Percentiles rank a stretch among this genome's conserved stretches.
Conservation (phyloP, 2,797 vertebrate genomes). For the Leptodactylus fallax region DNA sequence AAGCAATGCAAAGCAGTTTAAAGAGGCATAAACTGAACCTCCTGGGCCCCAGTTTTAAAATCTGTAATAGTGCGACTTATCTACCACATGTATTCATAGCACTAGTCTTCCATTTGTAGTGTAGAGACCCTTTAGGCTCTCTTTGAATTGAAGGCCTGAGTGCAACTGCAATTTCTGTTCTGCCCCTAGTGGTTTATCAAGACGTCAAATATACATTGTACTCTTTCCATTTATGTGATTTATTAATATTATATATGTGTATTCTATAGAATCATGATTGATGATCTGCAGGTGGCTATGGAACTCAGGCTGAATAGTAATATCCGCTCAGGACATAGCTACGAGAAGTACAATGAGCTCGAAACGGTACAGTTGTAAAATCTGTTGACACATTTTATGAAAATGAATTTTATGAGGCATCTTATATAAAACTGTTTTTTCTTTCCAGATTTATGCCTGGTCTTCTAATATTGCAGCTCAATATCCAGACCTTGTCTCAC, state of each 20-base stretch:
- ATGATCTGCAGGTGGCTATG: slow-evolving; percentile 80
- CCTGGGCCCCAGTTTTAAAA: no score
- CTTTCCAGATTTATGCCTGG: slow-evolving; percentile 87
- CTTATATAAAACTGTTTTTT: slow-evolving; percentile 28
- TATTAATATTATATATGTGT: slow-evolving; percentile 1
- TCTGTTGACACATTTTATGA: background rate
- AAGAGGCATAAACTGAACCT: no score
- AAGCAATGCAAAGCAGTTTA: no score
- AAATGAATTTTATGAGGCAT: background rate
- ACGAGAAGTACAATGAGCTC: slow-evolving; percentile 90
- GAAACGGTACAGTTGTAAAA: slow-evolving; percentile 75
- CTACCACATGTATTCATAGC: no score
- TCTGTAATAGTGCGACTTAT: no score
- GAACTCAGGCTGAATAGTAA: slow-evolving; percentile 78
- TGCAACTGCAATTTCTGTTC: no score
- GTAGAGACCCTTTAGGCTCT: no score
- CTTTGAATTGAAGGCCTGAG: no score
- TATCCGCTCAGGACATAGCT: slow-evolving; percentile 77
- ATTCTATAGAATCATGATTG: slow-evolving; percentile 83
- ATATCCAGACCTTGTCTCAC: slow-evolving; percentile 83
- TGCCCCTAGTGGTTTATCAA: no score
- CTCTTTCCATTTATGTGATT: background rate
- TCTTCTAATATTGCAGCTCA: slow-evolving; percentile 76
- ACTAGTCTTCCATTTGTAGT: no score
- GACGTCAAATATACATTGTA: background rate